phyloP scores from a whole-genome alignment of 1,140 invertebrate species.

The Listronotus bonariensis region DNA sequence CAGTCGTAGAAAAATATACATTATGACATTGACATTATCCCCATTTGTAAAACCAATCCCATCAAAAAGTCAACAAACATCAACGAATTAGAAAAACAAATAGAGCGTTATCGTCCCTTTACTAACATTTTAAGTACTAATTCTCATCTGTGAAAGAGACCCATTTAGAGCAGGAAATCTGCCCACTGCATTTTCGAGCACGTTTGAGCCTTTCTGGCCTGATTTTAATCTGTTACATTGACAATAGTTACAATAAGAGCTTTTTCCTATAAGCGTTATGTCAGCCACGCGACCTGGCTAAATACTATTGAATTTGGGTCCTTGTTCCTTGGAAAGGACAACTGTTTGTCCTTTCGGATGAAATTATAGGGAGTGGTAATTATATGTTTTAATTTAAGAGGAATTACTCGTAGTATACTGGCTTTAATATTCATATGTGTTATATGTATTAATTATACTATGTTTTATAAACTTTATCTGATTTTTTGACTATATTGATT shows the following conservation, averaged over 20 bases:
- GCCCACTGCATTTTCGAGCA: conserved; percentile 22
- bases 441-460: no score
- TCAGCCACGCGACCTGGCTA: conserved; percentile 23
- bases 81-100: conserved; percentile 13
- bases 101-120: neutral
- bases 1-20: no score
- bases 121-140: neutral
- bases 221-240: conserved; percentile 29
- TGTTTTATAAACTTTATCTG: no score
- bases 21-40: no score
- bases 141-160: neutral
- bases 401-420: neutral
- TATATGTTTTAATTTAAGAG: neutral
- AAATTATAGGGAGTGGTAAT: conserved; percentile 10
- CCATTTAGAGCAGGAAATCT: conserved; percentile 10
- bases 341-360: conserved; percentile 17
- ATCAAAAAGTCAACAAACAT: conserved; percentile 11
- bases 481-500: no score
- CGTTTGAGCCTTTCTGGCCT: conserved; percentile 1
- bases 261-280: conserved; percentile 10
- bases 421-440: no score
- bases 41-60: neutral
- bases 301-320: conserved; percentile 21
- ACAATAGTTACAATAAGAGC: conserved; percentile 26
- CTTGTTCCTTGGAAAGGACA: conserved; percentile 18